Base-by-base conservation (phyloP, 2,888 invertebrate species). In the Agrotis exclamationis region DNA sequence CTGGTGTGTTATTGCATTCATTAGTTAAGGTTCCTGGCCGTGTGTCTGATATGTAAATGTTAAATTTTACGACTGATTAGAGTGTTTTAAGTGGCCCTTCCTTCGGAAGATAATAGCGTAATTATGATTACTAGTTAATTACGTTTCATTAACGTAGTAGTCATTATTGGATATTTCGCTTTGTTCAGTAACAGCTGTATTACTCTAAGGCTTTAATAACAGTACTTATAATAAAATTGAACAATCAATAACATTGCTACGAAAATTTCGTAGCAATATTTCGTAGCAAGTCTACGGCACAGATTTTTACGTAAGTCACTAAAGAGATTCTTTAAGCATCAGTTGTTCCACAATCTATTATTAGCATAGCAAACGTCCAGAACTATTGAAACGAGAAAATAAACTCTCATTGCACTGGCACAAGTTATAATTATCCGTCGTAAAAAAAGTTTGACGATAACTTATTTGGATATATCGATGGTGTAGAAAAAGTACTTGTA, bases 381-480 rank as follows among this genome's bases (percentile, higher is more conserved):
- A 69, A 51, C 48, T 20, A 74, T 48, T 75, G 54, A 59, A 59
- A 75, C 69, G 53, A 59, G 63, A 71, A 67, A 63, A 58, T 59
- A 33, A 51, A 76, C 51, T 67, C 44, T 39, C 62, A 58, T 64
- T 50, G 57, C 48, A 63, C 67, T 28, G 45, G 44, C 44, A 67
- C 64, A 64, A 69, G 76, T 75, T 80, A 76, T 68, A 81, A 68
- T 71, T 63, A 72, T 53, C 58, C 22, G 64, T 62, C 13, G 18
- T 47, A 78, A 73, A 78, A 80, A 80, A 73, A 77, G 63, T 70
- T 80, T 73, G 82, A 80, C 68, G 68, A 66, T 82, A 80, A 80
- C 62, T 79, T 83, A 83, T 83, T 83, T 73, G 70, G 81, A 83
- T 74, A 70, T 68, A 83, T 83, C 53, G 67, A 71, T 71, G 70